A percentile compares a stretch with the other conserved stretches of the same genome.
Conservation (phyloP, 2,888 invertebrate species). For the Epinotia nisella region DNA sequence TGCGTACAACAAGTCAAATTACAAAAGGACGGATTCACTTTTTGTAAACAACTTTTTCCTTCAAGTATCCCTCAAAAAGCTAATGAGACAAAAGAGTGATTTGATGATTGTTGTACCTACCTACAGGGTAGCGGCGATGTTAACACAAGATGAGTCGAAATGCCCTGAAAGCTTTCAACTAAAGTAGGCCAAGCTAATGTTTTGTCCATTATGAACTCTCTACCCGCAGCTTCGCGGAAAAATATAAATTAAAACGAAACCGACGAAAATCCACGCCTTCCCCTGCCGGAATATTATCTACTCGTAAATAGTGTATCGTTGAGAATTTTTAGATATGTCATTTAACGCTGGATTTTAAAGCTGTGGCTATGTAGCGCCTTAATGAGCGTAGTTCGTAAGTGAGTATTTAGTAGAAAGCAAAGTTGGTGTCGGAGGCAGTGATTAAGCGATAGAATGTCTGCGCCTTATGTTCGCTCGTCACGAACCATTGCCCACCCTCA, state of each 20-base stretch:
- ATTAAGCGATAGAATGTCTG: conserved; percentile 52
- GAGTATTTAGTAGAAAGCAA: conserved; percentile 29
- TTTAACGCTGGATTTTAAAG: conserved; percentile 7
- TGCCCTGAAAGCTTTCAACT: conserved; percentile 75
- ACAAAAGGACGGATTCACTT: neutral
- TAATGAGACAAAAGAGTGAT: conserved; percentile 45
- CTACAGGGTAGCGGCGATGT: conserved; percentile 48
- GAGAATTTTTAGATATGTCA: conserved; percentile 20
- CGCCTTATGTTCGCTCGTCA: conserved; percentile 62
- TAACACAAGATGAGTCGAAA: conserved; percentile 70
- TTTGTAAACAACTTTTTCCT: conserved; percentile 36
- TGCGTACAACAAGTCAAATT: conserved; percentile 7
- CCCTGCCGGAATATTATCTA: conserved; percentile 25
- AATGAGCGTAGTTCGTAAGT: conserved; percentile 20
- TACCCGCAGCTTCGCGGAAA: conserved; percentile 60
- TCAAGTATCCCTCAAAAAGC: conserved; percentile 40
- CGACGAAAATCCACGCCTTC: conserved; percentile 23
- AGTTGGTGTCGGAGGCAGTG: conserved; percentile 48
- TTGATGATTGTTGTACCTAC: conserved; percentile 42
- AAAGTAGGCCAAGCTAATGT: conserved; percentile 78
- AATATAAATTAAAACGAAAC: conserved; percentile 71
- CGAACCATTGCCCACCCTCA: conserved; percentile 75
- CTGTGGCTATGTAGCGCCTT: neutral
- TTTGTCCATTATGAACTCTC: conserved; percentile 76
- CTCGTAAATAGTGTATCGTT: conserved; percentile 29